Conservation (phyloP, 2,888 invertebrate species). For the Trichopria drosophilae region DNA sequence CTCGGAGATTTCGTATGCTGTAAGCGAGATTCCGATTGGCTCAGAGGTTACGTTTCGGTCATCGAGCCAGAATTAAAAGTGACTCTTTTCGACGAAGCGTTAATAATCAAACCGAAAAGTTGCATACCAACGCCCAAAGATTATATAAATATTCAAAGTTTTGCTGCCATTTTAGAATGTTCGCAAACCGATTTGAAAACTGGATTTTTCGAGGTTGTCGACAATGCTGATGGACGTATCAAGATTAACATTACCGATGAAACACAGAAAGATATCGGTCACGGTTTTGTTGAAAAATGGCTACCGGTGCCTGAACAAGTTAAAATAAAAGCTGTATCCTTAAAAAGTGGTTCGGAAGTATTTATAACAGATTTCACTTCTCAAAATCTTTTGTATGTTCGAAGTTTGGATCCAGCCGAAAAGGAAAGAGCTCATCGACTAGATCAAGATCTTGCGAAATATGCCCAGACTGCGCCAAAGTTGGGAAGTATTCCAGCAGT, state of each 20-base stretch:
- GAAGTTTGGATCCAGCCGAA: slow-evolving; percentile 37
- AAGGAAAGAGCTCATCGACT: slow-evolving; percentile 39
- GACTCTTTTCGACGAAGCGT: slow-evolving; percentile 44
- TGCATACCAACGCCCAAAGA: slow-evolving; percentile 37
- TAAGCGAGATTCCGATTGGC: slow-evolving; percentile 39
- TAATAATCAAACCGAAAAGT: slow-evolving; percentile 31
- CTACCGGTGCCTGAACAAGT: slow-evolving; percentile 5
- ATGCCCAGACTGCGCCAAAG: slow-evolving; percentile 40
- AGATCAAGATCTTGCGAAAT: slow-evolving; percentile 45
- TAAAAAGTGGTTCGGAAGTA: slow-evolving; percentile 45
- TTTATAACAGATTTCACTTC: slow-evolving; percentile 39
- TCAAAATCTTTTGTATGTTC: slow-evolving; percentile 41
- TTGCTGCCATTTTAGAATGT: slow-evolving; percentile 40
- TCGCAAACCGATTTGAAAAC: neutral
- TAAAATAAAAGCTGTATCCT: slow-evolving; percentile 1
- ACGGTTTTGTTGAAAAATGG: slow-evolving; percentile 16
- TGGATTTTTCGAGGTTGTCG: too few species aligned
- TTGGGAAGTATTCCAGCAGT: too few species aligned
- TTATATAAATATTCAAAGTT: slow-evolving; percentile 33
- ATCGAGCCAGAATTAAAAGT: slow-evolving; percentile 37
- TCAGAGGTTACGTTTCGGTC: slow-evolving; percentile 45
- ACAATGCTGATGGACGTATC: too few species aligned
- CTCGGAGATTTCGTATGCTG: slow-evolving; percentile 46
- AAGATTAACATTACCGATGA: too few species aligned
- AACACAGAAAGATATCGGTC: too few species aligned